Conservation (phyloP, 2,797 vertebrate genomes). For the Kryptolebias ocellatus region DNA sequence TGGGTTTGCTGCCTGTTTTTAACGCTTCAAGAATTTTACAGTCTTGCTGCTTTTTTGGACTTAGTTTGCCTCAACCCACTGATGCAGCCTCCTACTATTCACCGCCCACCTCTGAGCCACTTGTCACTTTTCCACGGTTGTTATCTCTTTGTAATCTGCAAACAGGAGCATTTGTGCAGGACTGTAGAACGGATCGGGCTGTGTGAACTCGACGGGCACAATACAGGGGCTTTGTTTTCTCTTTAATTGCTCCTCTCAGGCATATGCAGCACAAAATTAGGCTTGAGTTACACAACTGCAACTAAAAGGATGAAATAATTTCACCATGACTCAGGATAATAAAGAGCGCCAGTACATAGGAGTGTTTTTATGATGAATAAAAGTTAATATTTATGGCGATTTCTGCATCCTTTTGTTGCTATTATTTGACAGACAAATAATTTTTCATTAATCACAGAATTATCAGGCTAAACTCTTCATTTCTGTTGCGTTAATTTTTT, state of each 20-base stretch:
- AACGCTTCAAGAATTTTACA: constrained; percentile 24
- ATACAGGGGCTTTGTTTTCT: constrained; percentile 41
- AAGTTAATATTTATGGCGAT: constrained; percentile 2
- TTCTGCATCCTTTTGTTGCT: constrained; percentile 5
- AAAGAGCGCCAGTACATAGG: constrained; percentile 29
- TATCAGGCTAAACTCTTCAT: not conserved
- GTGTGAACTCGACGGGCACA: constrained; percentile 21
- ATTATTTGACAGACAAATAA: constrained; percentile 8
- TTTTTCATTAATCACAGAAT: constrained; percentile 4
- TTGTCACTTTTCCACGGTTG: constrained; percentile 54
- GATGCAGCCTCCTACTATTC: constrained; percentile 45
- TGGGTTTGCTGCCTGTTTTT: constrained; percentile 11
- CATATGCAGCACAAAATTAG: not conserved
- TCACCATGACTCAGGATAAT: constrained; percentile 19
- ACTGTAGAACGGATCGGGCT: constrained; percentile 20
- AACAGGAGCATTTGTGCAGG: constrained; percentile 46
- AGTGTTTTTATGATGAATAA: not conserved
- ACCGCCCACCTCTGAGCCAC: constrained; percentile 52
- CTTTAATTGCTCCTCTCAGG: constrained; percentile 54
- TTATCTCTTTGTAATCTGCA: constrained; percentile 47
- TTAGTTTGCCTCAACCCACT: constrained; percentile 21
- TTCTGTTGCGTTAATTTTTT: constrained; percentile 10
- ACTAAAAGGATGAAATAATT: constrained; percentile 17
- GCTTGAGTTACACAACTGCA: constrained; percentile 10
- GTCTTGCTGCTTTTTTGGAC: constrained; percentile 29